Evolutionary conservation across 2,888 invertebrate genomes (phyloP), one percentile per base, ranked within the genome.

Genomic region (Scaptomyza flava): DNA sequence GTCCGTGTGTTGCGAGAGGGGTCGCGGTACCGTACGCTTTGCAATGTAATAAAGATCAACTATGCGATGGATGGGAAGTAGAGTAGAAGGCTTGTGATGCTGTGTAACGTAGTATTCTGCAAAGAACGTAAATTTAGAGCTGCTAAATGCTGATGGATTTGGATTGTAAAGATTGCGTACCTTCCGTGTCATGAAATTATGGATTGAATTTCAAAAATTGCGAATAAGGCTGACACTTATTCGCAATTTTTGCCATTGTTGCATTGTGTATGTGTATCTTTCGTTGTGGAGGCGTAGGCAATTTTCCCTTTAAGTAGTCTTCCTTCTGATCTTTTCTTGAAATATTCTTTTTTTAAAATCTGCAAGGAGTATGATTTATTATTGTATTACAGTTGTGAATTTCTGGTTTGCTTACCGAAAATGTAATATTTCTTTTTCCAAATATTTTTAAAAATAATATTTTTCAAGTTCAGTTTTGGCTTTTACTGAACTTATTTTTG

Each of bases 1-100:
- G 6, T 46, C n/a, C 7, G 52, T 17, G 20, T n/a, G 14, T 12
- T 30, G 12, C 0, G 30, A 5, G 36, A n/a, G 6, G 6, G 7
- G 54, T 45, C 43, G 47, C 46, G 74, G 72, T 68, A 63, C 63
- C 74, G 58, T 73, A 51, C 6, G 51, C 59, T 73, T 27, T 6
- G 1, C 17, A 27, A 6, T 27, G 6, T 6, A 6, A 27, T 27
- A 6, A 27, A 27, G 6, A 27, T 27, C 6, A 27, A 27, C 6
- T 4, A 1, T 6, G 27, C 27, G 27, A 27, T 6, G 3, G 27
- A 6, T 27, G 27, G 27, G 6, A 6, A 6, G 27, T 27, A 6
- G 27, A 6, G 27, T 27, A 6, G 27, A 27, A 6, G 0, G 6
- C 27, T 27, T 27, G 6, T 6, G 4, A 27, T 23, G 23, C 27